A percentile compares a stretch with the other conserved stretches of the same genome.
Conservation (phyloP, 2,797 vertebrate species). For the Alca torda region DNA sequence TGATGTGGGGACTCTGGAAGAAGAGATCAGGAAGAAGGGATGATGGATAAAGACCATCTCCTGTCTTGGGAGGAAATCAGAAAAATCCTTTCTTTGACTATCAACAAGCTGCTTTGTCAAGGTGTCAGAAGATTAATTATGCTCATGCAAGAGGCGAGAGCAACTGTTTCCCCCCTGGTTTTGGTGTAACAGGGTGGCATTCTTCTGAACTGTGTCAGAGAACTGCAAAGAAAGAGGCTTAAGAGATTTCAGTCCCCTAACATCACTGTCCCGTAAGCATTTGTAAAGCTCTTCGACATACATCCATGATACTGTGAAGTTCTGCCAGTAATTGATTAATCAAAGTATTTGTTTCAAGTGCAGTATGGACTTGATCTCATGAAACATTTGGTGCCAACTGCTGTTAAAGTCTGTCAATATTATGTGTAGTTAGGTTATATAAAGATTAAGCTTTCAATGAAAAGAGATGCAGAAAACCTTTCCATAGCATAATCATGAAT, state of each 20-base stretch:
- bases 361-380: neutral
- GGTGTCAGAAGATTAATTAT: constrained; percentile 86
- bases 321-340: constrained; percentile 53
- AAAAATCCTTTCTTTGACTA: constrained; percentile 80
- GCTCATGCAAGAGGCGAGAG: constrained; percentile 55
- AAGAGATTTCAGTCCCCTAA: constrained; percentile 63
- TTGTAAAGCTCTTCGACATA: constrained; percentile 43
- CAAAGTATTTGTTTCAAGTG: constrained; percentile 44
- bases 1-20: constrained; percentile 81
- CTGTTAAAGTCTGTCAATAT: neutral
- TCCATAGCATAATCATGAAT: accelerated
- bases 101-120: constrained; percentile 89
- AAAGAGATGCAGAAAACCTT: neutral
- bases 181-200: constrained; percentile 64
- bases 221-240: constrained; percentile 71
- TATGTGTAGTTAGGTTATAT: neutral
- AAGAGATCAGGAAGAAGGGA: constrained; percentile 90
- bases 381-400: neutral
- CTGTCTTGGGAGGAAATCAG: constrained; percentile 87
- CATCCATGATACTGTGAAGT: constrained; percentile 1
- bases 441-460: neutral
- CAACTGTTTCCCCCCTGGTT: constrained; percentile 52
- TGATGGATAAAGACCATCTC: constrained; percentile 93
- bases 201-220: constrained; percentile 71
- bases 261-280: constrained; percentile 34